Percentiles rank a stretch among this genome's conserved stretches.
These are phyloP conservation scores for Chaenodraco wilsoni DNA, from an alignment of 2,797 vertebrate genomes.

Conservation along the genomic window DNA sequence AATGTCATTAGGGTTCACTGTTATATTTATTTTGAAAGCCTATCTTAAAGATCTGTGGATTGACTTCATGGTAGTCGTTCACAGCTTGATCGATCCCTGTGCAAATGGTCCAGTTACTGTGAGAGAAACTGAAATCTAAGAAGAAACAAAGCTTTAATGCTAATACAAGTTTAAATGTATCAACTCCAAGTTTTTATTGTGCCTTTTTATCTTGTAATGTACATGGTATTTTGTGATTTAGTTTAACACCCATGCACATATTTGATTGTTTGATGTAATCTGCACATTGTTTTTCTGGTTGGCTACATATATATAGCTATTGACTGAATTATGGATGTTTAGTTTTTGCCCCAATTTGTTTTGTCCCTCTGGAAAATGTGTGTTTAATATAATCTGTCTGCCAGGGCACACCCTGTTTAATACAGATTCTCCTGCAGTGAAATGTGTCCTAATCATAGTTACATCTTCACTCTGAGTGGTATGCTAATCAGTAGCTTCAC, in stretches of 20 bases:
- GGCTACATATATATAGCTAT: constrained; percentile 4
- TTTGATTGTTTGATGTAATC: background rate
- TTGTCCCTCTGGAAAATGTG: constrained; percentile 7
- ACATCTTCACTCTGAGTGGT: constrained; percentile 38
- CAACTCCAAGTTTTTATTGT: background rate
- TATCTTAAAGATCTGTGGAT: constrained; percentile 12
- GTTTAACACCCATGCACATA: background rate
- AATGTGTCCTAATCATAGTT: constrained; percentile 26
- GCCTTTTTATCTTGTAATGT: background rate
- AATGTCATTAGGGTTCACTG: constrained; percentile 1
- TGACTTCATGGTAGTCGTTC: background rate
- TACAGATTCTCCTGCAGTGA: constrained; percentile 27
- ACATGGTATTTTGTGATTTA: background rate
- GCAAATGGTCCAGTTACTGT: background rate
- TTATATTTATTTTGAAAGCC: background rate
- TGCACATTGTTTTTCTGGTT: background rate
- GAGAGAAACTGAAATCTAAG: background rate
- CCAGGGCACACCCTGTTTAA: constrained; percentile 15
- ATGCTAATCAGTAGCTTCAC: constrained; percentile 51
- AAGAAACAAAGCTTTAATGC: background rate
- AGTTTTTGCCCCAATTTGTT: constrained; percentile 8
- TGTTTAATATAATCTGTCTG: constrained; percentile 12
- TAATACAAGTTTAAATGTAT: background rate
- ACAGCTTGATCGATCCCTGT: background rate
- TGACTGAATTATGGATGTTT: constrained; percentile 4